Conservation (phyloP, 2,113 vertebrate genomes). For the Lanius ludovicianus region DNA sequence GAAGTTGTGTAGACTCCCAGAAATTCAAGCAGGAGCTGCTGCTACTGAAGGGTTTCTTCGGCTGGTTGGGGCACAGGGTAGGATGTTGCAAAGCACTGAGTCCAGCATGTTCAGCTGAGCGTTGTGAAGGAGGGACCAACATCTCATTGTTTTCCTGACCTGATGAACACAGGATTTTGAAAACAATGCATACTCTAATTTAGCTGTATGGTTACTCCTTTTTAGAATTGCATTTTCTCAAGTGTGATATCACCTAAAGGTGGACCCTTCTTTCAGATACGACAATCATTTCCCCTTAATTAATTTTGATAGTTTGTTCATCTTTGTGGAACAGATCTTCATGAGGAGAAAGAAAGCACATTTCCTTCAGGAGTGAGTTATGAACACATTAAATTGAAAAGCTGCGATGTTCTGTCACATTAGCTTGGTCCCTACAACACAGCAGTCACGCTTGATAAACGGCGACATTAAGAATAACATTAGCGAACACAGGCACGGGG, state of each 20-base stretch:
- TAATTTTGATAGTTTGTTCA: conserved; percentile 21
- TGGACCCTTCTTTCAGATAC: not conserved
- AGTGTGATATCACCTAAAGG: not conserved
- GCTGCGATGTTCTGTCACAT: conserved; percentile 34
- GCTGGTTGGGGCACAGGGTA: accelerated
- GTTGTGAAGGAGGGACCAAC: not conserved
- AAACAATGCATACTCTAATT: not conserved
- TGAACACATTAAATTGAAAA: conserved; percentile 35
- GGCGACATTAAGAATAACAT: conserved; percentile 36
- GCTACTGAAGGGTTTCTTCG: not conserved
- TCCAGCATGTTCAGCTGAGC: accelerated
- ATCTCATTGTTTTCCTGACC: not conserved
- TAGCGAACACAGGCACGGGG: not conserved
- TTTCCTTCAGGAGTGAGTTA: conserved; percentile 31
- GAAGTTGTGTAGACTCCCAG: not conserved
- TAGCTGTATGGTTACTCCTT: not conserved
- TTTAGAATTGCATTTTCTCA: not conserved
- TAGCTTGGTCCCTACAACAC: conserved; percentile 1
- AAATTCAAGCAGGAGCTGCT: not conserved
- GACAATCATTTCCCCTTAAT: conserved; percentile 34
- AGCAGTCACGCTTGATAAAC: conserved; percentile 27
- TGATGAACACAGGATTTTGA: not conserved
- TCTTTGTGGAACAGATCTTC: not conserved
- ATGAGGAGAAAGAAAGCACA: not conserved
- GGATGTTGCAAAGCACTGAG: not conserved